Base-by-base conservation (phyloP, 2,888 invertebrate species). In the Megaustenia siamemsis region DNA sequence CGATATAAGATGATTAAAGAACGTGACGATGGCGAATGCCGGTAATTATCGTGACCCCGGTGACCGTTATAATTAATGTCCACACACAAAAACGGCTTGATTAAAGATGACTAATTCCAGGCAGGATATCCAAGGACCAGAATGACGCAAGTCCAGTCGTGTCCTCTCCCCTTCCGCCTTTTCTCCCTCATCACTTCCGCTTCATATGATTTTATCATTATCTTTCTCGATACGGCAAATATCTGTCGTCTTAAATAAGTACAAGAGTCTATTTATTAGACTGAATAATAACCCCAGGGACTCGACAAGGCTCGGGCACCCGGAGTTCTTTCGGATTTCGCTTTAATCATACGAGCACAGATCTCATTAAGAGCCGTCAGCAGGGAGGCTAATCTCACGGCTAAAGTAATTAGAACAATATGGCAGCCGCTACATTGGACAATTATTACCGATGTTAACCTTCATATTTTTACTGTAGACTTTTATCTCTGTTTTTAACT, bases 251-350 rank as follows among this genome's bases (percentile, higher is more conserved):
- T 60, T 82, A 43, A 53, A 69, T 82, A 82, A 82, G 82, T 82
- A 69, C 82, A 82, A 82, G 82, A 73, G 82, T 56, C 82, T 82
- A 82, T 82, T 82, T 82, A 82, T 71, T 82, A 82, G 82, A 71
- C 43, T 53, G 69, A 60, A 71, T 71, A 69, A 82, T 73, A 82
- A 82, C 63, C 63, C 43, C 43, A 45, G 24, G 78, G 78, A 78
- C 43, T 43, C 78, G 21, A 60, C 63, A 43, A 60, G 63, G 66
- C 78, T 43, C 6, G 78, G 60, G 43, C 63, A 43, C 15, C 43
- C 38, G 8, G 28, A n/a, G 80, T 68, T 53, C 73, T 73, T 56
- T 63, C 35, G 32, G 40, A 73, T 73, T 56, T 82, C 18, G 24
- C 82, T 82, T 82, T 82, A 82, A 82, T 82, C 82, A 82, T 82